These are phyloP conservation scores for Ichneumon xanthorius DNA, from an alignment of 2,888 invertebrate genomes.

Conservation along the genomic window DNA sequence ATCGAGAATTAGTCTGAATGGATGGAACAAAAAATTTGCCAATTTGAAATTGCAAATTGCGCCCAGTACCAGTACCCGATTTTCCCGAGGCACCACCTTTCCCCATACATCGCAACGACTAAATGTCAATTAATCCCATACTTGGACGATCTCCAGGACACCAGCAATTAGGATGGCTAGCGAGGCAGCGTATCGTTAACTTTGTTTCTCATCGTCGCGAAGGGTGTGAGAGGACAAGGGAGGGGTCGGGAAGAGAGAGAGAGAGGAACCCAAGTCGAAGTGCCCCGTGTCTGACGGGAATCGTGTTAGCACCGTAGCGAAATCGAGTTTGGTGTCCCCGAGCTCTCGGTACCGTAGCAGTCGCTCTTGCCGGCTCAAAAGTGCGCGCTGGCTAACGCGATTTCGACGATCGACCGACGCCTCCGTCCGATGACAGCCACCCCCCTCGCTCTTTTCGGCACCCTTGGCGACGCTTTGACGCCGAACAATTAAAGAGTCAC, in stretches of 20 bases:
- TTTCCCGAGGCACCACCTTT: background rate
- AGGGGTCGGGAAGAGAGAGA: background rate
- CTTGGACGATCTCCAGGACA: constrained; percentile 43
- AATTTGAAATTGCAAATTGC: background rate
- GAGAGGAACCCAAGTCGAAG: constrained; percentile 59
- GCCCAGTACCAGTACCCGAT: background rate
- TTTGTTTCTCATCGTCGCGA: constrained; percentile 63
- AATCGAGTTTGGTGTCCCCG: constrained; percentile 66
- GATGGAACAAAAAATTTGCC: background rate
- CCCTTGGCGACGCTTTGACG: constrained; percentile 12
- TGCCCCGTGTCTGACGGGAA: constrained; percentile 66
- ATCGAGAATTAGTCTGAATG: background rate
- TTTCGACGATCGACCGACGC: constrained; percentile 69
- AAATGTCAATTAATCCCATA: constrained; percentile 50
- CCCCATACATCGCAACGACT: background rate
- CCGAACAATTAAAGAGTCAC: constrained; percentile 49
- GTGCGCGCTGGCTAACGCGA: constrained; percentile 61
- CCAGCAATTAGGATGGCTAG: constrained; percentile 58
- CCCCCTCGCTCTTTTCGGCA: constrained; percentile 22
- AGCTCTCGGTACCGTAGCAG: constrained; percentile 43
- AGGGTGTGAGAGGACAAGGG: constrained; percentile 17
- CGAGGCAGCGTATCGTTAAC: constrained; percentile 62
- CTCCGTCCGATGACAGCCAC: constrained; percentile 60
- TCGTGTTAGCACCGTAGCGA: constrained; percentile 66
- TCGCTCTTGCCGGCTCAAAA: constrained; percentile 57